Conservation (phyloP, 2,797 vertebrate species). For the Rhincodon typus region DNA sequence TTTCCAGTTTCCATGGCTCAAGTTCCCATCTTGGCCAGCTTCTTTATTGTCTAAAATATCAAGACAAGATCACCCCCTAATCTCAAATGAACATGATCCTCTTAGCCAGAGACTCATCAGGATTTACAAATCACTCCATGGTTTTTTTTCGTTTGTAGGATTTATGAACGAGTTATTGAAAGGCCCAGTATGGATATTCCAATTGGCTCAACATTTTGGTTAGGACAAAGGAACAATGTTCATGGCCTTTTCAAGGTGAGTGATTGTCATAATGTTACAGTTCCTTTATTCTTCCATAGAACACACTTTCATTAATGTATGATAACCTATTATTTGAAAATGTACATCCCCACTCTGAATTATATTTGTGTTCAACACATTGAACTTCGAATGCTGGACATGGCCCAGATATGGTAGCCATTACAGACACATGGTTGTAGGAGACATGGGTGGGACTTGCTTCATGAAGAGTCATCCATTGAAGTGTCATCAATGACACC, state of each 20-base stretch:
- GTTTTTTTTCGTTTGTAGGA: slow-evolving; percentile 59
- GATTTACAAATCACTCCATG: not conserved
- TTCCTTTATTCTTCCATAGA: not conserved
- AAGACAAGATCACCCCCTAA: not conserved
- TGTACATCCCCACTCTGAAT: not conserved
- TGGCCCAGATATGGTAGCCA: too few species aligned
- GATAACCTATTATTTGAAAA: not conserved
- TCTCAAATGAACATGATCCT: not conserved
- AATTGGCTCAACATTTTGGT: slow-evolving; percentile 79
- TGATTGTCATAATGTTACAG: not conserved
- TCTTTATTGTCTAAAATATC: too few species aligned
- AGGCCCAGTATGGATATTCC: slow-evolving; percentile 84
- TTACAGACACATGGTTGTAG: too few species aligned
- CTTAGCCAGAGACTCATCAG: not conserved
- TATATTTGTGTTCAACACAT: not conserved
- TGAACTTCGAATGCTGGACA: not conserved
- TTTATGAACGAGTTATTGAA: slow-evolving; percentile 92
- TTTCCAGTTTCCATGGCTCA: not conserved
- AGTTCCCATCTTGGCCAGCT: not conserved
- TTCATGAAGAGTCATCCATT: too few species aligned
- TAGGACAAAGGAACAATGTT: slow-evolving; percentile 87
- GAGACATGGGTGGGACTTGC: too few species aligned
- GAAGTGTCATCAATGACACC: too few species aligned
- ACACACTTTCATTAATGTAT: not conserved
- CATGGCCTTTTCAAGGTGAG: slow-evolving; percentile 93